Evolutionary conservation across 2,888 invertebrate species (phyloP).

Genomic region (Melinaea marsaeus): DNA sequence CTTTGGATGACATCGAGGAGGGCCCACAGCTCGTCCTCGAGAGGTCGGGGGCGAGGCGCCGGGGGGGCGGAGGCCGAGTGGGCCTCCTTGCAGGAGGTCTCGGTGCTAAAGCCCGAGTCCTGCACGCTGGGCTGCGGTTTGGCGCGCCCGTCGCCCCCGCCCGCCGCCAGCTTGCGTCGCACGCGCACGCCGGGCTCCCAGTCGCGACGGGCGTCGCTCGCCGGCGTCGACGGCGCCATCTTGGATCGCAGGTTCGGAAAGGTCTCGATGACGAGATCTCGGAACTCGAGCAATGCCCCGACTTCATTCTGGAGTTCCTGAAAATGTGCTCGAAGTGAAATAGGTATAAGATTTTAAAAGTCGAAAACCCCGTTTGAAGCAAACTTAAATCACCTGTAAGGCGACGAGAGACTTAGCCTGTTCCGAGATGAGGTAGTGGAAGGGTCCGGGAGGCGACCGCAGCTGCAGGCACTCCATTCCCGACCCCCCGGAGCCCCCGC

Average conservation of each 20-base stretch:
- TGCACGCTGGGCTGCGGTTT: conserved; percentile 82
- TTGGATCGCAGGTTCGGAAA: conserved; percentile 94
- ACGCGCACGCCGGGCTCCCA: conserved; percentile 91
- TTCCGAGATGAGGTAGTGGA: conserved; percentile 90
- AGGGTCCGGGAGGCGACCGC: conserved; percentile 83
- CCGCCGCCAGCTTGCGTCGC: conserved; percentile 78
- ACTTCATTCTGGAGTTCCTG: conserved; percentile 95
- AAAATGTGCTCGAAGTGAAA: conserved; percentile 11
- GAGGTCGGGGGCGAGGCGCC: conserved; percentile 77
- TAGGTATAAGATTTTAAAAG: not conserved
- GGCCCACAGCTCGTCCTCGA: conserved; percentile 89
- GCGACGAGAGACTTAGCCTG: conserved; percentile 92
- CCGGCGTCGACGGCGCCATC: conserved; percentile 83
- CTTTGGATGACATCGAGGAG: conserved; percentile 91
- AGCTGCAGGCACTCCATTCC: conserved; percentile 91
- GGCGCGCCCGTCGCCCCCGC: conserved; percentile 65
- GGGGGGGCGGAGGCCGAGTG: conserved; percentile 81
- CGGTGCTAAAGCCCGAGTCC: conserved; percentile 94
- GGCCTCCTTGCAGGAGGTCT: conserved; percentile 89
- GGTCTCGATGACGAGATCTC: conserved; percentile 95
- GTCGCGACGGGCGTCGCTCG: conserved; percentile 76
- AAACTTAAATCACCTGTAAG: conserved; percentile 78
- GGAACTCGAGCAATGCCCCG: conserved; percentile 92
- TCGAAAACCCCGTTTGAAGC: not conserved
- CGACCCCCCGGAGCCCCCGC: conserved; percentile 78